phyloP scores from a whole-genome alignment of 1,140 invertebrate genomes.

The Drosophila lacertosa region DNA sequence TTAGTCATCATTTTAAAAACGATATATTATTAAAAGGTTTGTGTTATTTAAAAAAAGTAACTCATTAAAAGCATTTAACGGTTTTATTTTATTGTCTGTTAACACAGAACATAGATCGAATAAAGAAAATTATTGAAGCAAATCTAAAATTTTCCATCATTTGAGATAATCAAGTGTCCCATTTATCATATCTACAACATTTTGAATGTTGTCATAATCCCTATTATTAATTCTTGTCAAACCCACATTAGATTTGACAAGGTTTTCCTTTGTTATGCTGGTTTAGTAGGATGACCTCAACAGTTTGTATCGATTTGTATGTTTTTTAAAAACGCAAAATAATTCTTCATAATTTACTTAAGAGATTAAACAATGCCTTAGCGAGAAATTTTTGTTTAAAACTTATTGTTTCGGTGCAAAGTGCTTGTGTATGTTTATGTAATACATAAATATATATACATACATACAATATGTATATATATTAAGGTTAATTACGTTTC shows the following conservation, averaged over 20 bases:
- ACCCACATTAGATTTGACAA: background rate
- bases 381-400: background rate
- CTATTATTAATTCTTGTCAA: no score
- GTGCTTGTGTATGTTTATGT: background rate
- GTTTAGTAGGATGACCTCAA: background rate
- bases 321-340: background rate
- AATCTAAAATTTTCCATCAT: no score
- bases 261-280: background rate
- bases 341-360: slow-evolving; percentile 1
- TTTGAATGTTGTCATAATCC: no score
- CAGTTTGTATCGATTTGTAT: background rate
- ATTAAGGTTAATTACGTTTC: slow-evolving; percentile 2
- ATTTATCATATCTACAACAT: no score
- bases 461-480: background rate
- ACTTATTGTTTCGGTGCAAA: background rate
- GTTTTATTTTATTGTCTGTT: no score
- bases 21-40: no score
- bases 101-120: no score
- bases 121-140: no score
- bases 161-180: no score
- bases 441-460: background rate
- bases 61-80: no score
- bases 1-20: no score
- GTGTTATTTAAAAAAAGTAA: no score
- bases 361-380: background rate